Base-by-base conservation (phyloP, 2,888 invertebrate genomes). In the Drosophila ustulata region DNA sequence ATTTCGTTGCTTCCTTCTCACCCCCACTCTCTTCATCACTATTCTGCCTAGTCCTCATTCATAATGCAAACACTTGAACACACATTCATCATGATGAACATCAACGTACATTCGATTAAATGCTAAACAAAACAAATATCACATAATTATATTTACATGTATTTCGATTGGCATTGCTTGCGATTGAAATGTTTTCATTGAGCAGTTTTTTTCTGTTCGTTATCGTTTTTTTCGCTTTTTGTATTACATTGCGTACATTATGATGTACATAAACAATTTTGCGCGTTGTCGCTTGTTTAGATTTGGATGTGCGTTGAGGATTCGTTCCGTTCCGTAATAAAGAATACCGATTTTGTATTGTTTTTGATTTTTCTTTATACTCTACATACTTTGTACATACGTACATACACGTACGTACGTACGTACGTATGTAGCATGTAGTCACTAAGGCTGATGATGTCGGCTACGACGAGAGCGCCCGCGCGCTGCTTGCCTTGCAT, bases 401-500 rank as follows among this genome's bases (percentile, higher is more conserved):
- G 37, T 37, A 37, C 9, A 9, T 32, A 32, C 32, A 18, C 32
- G 32, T 32, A 32, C 32, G 9, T 39, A 11, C 13, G 39, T 13
- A 39, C 11, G 39, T 39, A 39, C 11, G 39, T 32, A 8, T 32
- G 32, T 32, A 30, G 18, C 18, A 18, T 61, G 47, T 56, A 49
- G 68, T 69, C 41, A 41, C 43, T 50, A 56, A 30, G 56, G 75
- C 61, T 64, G 64, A 53, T 64, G 61, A 63, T 47, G 64, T 78
- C 72, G 72, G 69, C 71, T 62, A 67, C 66, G 58, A 67, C 66
- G 58, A 85, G 65, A 77, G 75, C 80, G 71, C 83, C 80, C 86
- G 82, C 86, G 86, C 82, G 86, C 77, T 81, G 72, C 58, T 75
- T 70, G 72, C 64, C 62, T 71, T 67, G 61, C 68, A 62, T 70